These are phyloP conservation scores for Pseudolycoriella hygida DNA, from an alignment of 2,888 invertebrate species.

Conservation along the genomic window DNA sequence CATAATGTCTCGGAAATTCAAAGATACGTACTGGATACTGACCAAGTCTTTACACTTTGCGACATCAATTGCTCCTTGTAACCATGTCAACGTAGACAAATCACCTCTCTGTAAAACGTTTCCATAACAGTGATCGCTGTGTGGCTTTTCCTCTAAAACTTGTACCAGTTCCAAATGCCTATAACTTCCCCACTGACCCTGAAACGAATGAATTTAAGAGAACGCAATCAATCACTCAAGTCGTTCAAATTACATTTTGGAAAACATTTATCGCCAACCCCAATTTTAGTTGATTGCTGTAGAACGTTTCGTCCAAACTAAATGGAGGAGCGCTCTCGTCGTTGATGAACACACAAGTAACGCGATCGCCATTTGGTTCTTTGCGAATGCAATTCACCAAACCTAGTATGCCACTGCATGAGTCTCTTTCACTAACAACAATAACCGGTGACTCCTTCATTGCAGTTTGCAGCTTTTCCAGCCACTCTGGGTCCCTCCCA, in stretches of 20 bases:
- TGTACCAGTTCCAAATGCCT: conserved; percentile 49
- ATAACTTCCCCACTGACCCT: conserved; percentile 58
- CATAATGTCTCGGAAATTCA: conserved; percentile 95
- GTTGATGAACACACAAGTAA: conserved; percentile 43
- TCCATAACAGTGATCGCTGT: conserved; percentile 51
- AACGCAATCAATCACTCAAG: neutral
- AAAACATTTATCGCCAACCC: conserved; percentile 68
- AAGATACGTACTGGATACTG: conserved; percentile 51
- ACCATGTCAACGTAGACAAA: conserved; percentile 67
- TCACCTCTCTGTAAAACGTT: conserved; percentile 70
- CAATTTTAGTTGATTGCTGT: conserved; percentile 44
- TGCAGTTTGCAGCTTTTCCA: no score
- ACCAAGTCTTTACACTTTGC: conserved; percentile 35
- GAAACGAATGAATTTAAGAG: neutral
- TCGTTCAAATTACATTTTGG: conserved; percentile 22
- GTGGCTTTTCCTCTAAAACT: conserved; percentile 29
- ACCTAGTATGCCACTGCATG: conserved; percentile 68
- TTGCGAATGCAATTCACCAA: conserved; percentile 69
- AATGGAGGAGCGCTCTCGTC: conserved; percentile 47
- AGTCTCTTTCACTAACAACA: conserved; percentile 47
- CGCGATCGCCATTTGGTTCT: conserved; percentile 54
- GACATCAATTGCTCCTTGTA: conserved; percentile 43
- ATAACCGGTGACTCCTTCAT: conserved; percentile 24
- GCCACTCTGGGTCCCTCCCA: conserved; percentile 14
- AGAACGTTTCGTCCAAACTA: conserved; percentile 42